Evolutionary conservation across 2,113 vertebrate species (phyloP), one percentile per base, ranked within the genome.

Genomic region (Cyprinus carpio): DNA sequence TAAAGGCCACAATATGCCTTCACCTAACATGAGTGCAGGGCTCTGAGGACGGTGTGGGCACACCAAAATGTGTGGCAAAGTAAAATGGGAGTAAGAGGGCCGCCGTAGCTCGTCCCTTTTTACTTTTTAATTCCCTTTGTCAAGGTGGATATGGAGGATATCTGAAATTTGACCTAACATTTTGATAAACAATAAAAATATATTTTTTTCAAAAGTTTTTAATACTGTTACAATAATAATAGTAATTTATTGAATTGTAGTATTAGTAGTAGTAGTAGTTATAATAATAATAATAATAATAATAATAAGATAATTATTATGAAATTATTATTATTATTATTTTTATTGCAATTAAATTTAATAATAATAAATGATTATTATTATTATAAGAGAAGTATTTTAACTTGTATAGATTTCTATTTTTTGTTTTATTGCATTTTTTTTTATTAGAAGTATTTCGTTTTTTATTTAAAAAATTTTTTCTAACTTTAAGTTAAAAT

Each of bases 1-100:
- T 37, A 4, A 82, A 78, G 23, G 15, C 64, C 27, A 15, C 80
- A 60, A 29, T 75, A 31, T 84, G 65, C 31, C 75, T 78, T 67
- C 20, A 78, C 15, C 34, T 78, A 56, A 10, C 51, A 46, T 31
- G 18, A 60, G 25, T 46, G 65, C n/a, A 49, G n/a, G 75, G 49
- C 40, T 81, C 15, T 62, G 13, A 62, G 23, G 56, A 40, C 23
- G 2, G 20, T n/a, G 29, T 18, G 20, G 31, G 56, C 34, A 27
- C 23, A 79, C 12, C 1, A 1, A 79, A 40, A 80, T 27, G n/a
- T 80, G 37, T 80, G 13, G 16, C 10, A 37, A 34, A 60, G 54
- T n/a, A n/a, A 11, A 58, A 43, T 34, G 56, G 76, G 40, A 43
- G 40, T 10, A 43, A 10, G 9, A 43, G 40, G 16, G 46, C 74